Percentiles rank a stretch among this genome's conserved stretches.
These are phyloP conservation scores for Glomeris maerens DNA, from an alignment of 1,140 invertebrate species.

Conservation along the genomic window DNA sequence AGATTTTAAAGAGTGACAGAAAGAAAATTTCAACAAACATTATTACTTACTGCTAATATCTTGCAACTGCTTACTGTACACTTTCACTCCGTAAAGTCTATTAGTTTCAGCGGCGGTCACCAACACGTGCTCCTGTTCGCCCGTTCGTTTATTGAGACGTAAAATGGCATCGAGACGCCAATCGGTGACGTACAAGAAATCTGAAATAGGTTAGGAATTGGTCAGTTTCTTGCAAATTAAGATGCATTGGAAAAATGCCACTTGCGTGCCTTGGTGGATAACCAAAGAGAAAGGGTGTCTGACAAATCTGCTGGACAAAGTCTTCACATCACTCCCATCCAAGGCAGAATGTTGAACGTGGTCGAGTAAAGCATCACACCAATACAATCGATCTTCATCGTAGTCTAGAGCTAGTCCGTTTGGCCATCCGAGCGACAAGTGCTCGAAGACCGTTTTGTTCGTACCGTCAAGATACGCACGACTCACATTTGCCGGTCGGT, in stretches of 20 bases:
- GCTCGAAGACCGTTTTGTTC: slow-evolving; percentile 72
- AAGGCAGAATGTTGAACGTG: slow-evolving; percentile 91
- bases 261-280: slow-evolving; percentile 50
- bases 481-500: slow-evolving; percentile 88
- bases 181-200: slow-evolving; percentile 95
- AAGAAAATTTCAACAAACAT: neutral
- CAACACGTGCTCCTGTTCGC: slow-evolving; percentile 67
- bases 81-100: slow-evolving; percentile 78
- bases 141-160: slow-evolving; percentile 71
- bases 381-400: slow-evolving; percentile 67
- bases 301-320: slow-evolving; percentile 73
- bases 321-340: slow-evolving; percentile 82
- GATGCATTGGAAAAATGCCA: neutral
- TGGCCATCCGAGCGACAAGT: slow-evolving; percentile 87
- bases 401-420: slow-evolving; percentile 91
- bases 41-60: slow-evolving; percentile 35
- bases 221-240: slow-evolving; percentile 7
- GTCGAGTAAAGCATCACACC: slow-evolving; percentile 88
- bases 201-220: slow-evolving; percentile 25
- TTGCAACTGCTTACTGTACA: slow-evolving; percentile 68
- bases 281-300: slow-evolving; percentile 93
- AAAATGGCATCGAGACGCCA: slow-evolving; percentile 93
- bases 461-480: slow-evolving; percentile 75
- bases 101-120: slow-evolving; percentile 70
- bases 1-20: neutral